Evolutionary conservation across 2,113 vertebrate genomes (phyloP).

Genomic region (Penelope pileata): DNA sequence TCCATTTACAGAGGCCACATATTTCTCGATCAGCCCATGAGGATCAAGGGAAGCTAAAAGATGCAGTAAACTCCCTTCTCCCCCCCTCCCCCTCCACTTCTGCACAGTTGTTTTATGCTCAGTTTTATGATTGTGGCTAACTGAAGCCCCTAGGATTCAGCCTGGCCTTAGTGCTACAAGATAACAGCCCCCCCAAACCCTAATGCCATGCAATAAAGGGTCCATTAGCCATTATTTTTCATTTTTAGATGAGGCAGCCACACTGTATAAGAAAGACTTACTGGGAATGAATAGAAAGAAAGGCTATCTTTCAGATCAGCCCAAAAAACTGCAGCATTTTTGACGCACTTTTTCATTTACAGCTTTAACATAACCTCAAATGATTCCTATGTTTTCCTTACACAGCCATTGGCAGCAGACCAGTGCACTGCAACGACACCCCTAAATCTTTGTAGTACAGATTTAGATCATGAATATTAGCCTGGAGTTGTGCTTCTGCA

Average conservation of each 20-base stretch:
- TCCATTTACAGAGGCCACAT: slow-evolving; percentile 46
- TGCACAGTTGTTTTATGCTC: not conserved
- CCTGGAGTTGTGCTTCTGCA: not conserved
- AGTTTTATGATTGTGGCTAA: not conserved
- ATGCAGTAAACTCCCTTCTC: not conserved
- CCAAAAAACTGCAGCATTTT: not conserved
- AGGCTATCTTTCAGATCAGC: not conserved
- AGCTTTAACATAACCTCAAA: not conserved
- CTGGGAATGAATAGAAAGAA: not conserved
- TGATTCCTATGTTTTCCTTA: not conserved
- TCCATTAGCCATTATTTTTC: slow-evolving; percentile 1
- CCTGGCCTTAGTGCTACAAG: not conserved
- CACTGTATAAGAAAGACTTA: not conserved
- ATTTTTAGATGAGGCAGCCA: not conserved
- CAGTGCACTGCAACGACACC: not conserved
- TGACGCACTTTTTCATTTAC: not conserved
- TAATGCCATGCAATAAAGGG: slow-evolving; percentile 6
- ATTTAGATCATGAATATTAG: not conserved
- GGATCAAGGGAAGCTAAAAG: not conserved
- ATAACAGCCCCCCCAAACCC: not conserved
- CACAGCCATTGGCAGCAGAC: not conserved
- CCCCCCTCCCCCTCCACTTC: not conserved
- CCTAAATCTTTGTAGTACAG: not conserved
- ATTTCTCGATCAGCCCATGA: slow-evolving; percentile 24
- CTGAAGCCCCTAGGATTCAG: slow-evolving; percentile 27